Conservation (phyloP, 2,797 vertebrate species). For the Atherinosoma microstoma region DNA sequence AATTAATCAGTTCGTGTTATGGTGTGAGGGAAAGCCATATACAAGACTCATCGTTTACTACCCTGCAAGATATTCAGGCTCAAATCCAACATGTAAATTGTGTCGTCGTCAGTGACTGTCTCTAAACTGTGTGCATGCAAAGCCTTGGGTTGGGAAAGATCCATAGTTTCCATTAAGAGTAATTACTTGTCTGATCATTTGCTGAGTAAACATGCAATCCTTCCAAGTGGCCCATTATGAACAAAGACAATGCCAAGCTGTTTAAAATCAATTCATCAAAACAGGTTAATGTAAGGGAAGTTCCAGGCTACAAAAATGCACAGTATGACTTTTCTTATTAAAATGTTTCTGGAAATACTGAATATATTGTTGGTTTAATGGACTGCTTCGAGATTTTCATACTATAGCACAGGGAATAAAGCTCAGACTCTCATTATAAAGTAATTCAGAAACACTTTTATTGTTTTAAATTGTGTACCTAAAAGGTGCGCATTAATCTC, state of each 20-base stretch:
- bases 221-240: slow-evolving; percentile 72
- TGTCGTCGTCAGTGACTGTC: slow-evolving; percentile 64
- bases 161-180: slow-evolving; percentile 83
- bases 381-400: background rate
- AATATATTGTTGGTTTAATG: slow-evolving; percentile 13
- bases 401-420: background rate
- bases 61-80: slow-evolving; percentile 39
- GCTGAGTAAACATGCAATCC: slow-evolving; percentile 80
- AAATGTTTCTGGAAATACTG: slow-evolving; percentile 17
- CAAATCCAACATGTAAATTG: slow-evolving; percentile 45
- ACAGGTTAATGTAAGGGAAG: slow-evolving; percentile 45
- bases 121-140: slow-evolving; percentile 48
- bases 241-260: slow-evolving; percentile 66
- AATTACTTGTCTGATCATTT: slow-evolving; percentile 75
- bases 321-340: slow-evolving; percentile 32
- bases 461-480: too few relatives aligned
- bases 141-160: slow-evolving; percentile 72
- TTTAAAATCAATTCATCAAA: slow-evolving; percentile 74
- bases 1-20: background rate
- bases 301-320: slow-evolving; percentile 56
- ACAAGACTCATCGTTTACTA: slow-evolving; percentile 29
- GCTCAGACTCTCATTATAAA: background rate
- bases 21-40: slow-evolving; percentile 5
- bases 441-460: background rate
- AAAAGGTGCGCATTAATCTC: background rate